These are phyloP conservation scores for Myopa tessellatipennis DNA, from an alignment of 2,888 invertebrate species.

Conservation along the genomic window DNA sequence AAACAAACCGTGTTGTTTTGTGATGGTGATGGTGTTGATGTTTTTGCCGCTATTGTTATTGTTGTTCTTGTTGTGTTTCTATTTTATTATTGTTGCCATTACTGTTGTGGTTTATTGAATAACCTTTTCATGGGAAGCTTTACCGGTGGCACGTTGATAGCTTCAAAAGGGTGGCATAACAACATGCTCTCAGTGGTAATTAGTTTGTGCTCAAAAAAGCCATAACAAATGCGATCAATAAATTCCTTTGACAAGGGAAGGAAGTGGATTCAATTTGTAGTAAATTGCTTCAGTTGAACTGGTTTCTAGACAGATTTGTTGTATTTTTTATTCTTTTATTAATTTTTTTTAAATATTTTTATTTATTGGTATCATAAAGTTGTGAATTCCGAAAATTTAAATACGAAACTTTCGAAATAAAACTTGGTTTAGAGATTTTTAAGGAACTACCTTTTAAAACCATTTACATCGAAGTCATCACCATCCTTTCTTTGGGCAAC, in stretches of 20 bases:
- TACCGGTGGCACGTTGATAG: background rate
- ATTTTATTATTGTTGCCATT: background rate
- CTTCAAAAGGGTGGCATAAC: no score
- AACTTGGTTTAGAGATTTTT: no score
- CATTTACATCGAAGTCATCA: no score
- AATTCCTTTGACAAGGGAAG: background rate
- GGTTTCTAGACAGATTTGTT: background rate
- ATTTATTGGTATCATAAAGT: no score
- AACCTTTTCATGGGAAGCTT: slow-evolving; percentile 7
- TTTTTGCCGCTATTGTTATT: background rate
- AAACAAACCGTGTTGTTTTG: background rate
- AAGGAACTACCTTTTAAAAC: no score
- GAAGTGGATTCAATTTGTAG: no score
- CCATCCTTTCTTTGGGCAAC: no score
- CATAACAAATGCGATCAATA: background rate
- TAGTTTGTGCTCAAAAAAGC: background rate
- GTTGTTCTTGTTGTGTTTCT: slow-evolving; percentile 5
- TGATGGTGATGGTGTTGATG: background rate
- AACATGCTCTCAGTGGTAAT: background rate
- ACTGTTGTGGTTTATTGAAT: slow-evolving; percentile 3
- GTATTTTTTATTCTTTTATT: background rate
- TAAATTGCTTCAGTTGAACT: background rate
- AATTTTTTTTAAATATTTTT: no score
- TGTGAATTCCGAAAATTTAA: no score
- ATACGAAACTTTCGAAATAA: no score